Conservation (phyloP, 1,140 invertebrate species). For the Lasaia peninsularis region DNA sequence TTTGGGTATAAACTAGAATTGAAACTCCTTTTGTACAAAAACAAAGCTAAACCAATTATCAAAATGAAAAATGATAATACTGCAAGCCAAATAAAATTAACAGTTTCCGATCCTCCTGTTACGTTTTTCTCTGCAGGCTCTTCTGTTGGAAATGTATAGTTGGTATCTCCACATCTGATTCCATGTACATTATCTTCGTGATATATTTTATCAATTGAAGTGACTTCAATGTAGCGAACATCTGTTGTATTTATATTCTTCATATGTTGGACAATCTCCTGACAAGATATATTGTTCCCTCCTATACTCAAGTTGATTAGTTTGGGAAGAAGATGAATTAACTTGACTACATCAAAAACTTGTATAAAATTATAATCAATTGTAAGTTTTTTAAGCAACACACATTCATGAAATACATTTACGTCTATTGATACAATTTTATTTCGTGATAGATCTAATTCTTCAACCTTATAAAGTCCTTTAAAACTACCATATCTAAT, state of each 20-base stretch:
- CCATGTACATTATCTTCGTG: conserved; percentile 65
- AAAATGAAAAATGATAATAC: conserved; percentile 29
- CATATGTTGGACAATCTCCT: conserved; percentile 48
- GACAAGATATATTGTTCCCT: conserved; percentile 55
- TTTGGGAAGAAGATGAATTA: conserved; percentile 37
- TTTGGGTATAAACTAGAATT: not conserved
- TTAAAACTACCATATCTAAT: conserved; percentile 51
- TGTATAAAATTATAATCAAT: conserved; percentile 58
- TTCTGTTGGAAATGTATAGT: conserved; percentile 14
- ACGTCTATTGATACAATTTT: conserved; percentile 42
- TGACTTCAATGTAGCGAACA: conserved; percentile 41
- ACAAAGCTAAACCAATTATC: conserved; percentile 12
- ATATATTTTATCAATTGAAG: conserved; percentile 53
- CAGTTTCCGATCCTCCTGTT: not conserved
- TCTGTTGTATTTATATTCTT: conserved; percentile 30
- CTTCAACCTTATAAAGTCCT: conserved; percentile 46
- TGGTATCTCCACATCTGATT: conserved; percentile 50
- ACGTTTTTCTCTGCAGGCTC: not conserved
- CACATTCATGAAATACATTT: conserved; percentile 56
- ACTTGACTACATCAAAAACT: conserved; percentile 41
- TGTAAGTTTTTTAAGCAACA: conserved; percentile 42
- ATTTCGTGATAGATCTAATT: conserved; percentile 56
- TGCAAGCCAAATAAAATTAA: conserved; percentile 30
- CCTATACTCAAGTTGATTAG: conserved; percentile 50
- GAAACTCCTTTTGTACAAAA: conserved; percentile 12